A percentile compares a stretch with the other conserved stretches of the same genome.
phyloP scores from a whole-genome alignment of 2,113 vertebrate genomes.

The Nyctibius bracteatus region DNA sequence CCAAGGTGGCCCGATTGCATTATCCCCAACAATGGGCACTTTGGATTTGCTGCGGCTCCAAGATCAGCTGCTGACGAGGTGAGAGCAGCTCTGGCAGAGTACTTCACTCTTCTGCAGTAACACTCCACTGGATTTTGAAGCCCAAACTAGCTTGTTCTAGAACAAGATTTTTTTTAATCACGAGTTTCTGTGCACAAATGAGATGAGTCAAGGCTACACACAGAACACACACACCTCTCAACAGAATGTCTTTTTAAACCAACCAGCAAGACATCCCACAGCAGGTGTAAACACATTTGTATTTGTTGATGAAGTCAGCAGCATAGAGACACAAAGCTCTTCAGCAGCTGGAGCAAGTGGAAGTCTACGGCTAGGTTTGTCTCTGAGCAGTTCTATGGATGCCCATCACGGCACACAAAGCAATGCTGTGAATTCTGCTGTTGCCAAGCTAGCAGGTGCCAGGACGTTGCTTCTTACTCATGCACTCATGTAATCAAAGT shows the following conservation, averaged over 20 bases:
- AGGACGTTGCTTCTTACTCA: background rate
- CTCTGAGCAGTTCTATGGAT: accelerated
- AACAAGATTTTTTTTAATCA: background rate
- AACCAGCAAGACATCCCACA: background rate
- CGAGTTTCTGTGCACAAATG: accelerated
- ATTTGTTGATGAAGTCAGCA: background rate
- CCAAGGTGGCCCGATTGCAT: background rate
- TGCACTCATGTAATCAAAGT: background rate
- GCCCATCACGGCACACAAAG: background rate
- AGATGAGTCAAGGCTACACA: background rate
- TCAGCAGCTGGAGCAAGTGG: background rate
- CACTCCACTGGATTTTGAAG: accelerated
- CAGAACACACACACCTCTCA: accelerated
- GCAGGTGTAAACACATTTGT: accelerated
- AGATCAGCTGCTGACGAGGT: background rate
- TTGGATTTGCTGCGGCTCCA: background rate
- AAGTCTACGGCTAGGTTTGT: background rate
- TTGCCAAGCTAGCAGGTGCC: background rate
- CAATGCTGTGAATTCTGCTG: background rate
- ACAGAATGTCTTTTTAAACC: background rate
- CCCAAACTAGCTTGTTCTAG: background rate
- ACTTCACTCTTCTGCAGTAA: background rate
- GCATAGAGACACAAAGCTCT: background rate
- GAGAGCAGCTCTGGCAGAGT: background rate
- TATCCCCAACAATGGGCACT: background rate